These are phyloP conservation scores for Heliconius sara DNA, from an alignment of 2,888 invertebrate species.

Conservation along the genomic window DNA sequence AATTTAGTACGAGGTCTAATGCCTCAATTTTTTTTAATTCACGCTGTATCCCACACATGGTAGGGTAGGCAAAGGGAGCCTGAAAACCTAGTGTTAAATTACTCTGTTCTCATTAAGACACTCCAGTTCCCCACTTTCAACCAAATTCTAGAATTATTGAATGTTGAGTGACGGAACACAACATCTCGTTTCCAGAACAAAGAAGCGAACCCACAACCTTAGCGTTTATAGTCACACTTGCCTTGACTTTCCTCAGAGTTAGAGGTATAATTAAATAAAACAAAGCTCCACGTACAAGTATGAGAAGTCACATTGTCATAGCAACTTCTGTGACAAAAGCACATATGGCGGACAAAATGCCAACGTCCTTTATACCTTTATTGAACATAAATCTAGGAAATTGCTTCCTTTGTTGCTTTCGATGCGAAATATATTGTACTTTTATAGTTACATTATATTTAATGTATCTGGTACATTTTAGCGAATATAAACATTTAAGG, in stretches of 20 bases:
- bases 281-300: not conserved
- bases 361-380: constrained; percentile 6
- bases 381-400: constrained; percentile 27
- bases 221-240: too few relatives aligned
- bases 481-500: not conserved
- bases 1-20: too few relatives aligned
- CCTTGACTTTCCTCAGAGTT: not conserved
- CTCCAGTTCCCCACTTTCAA: too few relatives aligned
- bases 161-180: too few relatives aligned
- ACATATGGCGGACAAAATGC: not conserved
- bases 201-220: too few relatives aligned
- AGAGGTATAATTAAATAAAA: not conserved
- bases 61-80: too few relatives aligned
- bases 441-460: not conserved
- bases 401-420: constrained; percentile 28
- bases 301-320: not conserved
- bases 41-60: too few relatives aligned
- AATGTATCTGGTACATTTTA: not conserved
- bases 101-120: too few relatives aligned
- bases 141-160: too few relatives aligned
- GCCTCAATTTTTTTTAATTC: too few relatives aligned
- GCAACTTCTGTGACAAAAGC: not conserved
- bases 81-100: too few relatives aligned
- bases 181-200: too few relatives aligned
- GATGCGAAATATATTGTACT: constrained; percentile 26